phyloP scores from a whole-genome alignment of 1,140 invertebrate species.

The Cardiocondyla obscurior region DNA sequence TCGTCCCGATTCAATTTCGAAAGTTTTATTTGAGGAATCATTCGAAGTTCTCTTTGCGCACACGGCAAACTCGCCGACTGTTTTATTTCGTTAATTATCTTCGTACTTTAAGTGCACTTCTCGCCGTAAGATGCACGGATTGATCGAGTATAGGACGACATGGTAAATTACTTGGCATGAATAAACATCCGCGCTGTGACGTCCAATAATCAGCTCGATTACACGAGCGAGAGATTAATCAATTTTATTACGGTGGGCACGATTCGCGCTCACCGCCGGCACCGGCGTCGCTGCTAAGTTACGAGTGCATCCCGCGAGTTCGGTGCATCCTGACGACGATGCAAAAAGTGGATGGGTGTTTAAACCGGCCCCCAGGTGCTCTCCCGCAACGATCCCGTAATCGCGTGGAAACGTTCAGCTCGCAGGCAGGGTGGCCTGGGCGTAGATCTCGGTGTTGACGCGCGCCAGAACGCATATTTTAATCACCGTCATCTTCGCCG shows the following conservation, averaged over 20 bases:
- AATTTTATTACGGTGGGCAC: slow-evolving; percentile 36
- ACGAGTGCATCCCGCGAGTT: slow-evolving; percentile 24
- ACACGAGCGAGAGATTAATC: slow-evolving; percentile 27
- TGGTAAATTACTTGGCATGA: slow-evolving; percentile 28
- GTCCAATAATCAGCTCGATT: slow-evolving; percentile 22
- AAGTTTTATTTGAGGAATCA: background rate
- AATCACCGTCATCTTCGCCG: slow-evolving; percentile 44
- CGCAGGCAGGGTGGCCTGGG: slow-evolving; percentile 55
- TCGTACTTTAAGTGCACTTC: background rate
- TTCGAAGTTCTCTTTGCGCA: background rate
- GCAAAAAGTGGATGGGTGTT: slow-evolving; percentile 45
- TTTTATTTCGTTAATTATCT: background rate
- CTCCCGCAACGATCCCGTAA: slow-evolving; percentile 41
- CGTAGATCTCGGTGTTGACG: slow-evolving; percentile 38
- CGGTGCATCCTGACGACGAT: slow-evolving; percentile 6
- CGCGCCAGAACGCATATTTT: slow-evolving; percentile 50
- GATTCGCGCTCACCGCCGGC: background rate
- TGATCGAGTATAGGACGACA: background rate
- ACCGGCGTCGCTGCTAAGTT: slow-evolving; percentile 22
- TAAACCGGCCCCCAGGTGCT: slow-evolving; percentile 43
- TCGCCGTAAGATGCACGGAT: background rate
- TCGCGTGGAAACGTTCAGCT: slow-evolving; percentile 62
- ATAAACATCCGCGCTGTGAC: slow-evolving; percentile 24
- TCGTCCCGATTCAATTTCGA: background rate
- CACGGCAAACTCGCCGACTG: background rate